Evolutionary conservation across 1,140 invertebrate species (phyloP).

Genomic region (Lutraria rhynchaena): DNA sequence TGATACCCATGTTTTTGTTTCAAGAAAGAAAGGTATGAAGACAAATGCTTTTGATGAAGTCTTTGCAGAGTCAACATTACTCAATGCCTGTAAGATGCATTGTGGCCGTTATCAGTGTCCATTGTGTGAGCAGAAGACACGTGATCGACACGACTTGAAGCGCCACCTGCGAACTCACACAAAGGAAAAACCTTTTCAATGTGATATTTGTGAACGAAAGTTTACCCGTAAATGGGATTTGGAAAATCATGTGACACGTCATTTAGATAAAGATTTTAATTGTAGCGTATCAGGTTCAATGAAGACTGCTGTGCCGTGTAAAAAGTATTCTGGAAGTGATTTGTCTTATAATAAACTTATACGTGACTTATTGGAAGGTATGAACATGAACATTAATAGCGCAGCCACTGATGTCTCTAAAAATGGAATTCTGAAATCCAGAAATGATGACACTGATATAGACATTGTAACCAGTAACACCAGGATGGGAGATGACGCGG

Average conservation of each 20-base stretch:
- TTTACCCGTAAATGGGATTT: conserved; percentile 53
- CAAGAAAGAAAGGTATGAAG: conserved; percentile 26
- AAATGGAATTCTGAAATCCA: too few species aligned
- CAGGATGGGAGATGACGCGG: too few species aligned
- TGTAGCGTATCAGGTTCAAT: too few species aligned
- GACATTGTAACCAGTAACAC: too few species aligned
- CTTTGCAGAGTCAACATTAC: conserved; percentile 5
- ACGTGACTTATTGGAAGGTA: too few species aligned
- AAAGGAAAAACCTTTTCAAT: conserved; percentile 93
- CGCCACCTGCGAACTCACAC: conserved; percentile 85
- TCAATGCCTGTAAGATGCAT: conserved; percentile 19
- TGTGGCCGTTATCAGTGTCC: conserved; percentile 41
- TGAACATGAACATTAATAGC: too few species aligned
- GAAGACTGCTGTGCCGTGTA: too few species aligned
- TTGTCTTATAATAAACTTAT: too few species aligned
- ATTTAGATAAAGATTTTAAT: neutral
- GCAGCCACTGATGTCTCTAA: too few species aligned
- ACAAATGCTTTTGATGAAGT: conserved; percentile 25
- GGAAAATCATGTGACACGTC: conserved; percentile 32
- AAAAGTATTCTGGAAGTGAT: too few species aligned
- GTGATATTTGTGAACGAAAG: conserved; percentile 92
- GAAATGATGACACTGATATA: too few species aligned
- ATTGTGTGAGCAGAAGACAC: conserved; percentile 8
- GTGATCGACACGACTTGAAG: conserved; percentile 52
- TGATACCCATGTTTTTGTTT: too few species aligned